A percentile compares a stretch with the other conserved stretches of the same genome.
Evolutionary conservation across 2,888 invertebrate species (phyloP).

Genomic region (Drosophila tanythrix): DNA sequence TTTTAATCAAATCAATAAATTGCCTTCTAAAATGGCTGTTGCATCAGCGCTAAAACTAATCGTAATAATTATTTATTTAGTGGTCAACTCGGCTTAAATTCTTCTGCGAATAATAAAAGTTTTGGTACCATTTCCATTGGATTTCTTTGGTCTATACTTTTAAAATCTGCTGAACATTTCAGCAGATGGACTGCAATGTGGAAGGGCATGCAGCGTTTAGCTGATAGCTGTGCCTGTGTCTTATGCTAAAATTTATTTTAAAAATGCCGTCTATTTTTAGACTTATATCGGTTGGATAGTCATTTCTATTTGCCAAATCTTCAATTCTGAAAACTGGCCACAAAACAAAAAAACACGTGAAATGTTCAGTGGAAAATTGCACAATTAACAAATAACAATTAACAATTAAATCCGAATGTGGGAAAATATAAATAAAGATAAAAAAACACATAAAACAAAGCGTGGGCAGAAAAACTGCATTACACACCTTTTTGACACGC

Average conservation of each 20-base stretch:
- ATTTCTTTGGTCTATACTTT: background rate
- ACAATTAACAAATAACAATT: slow-evolving; percentile 48
- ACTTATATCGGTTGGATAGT: slow-evolving; percentile 17
- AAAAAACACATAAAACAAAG: slow-evolving; percentile 2
- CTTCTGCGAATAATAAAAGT: background rate
- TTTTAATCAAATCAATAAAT: slow-evolving; percentile 53
- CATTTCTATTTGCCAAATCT: slow-evolving; percentile 4
- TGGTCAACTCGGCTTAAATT: background rate
- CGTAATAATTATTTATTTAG: slow-evolving; percentile 39
- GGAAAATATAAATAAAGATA: slow-evolving; percentile 24
- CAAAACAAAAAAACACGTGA: background rate
- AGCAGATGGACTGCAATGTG: background rate
- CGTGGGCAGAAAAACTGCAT: slow-evolving; percentile 29
- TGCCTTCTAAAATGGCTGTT: slow-evolving; percentile 49
- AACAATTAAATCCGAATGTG: slow-evolving; percentile 50
- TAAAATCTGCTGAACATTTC: background rate
- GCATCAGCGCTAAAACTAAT: slow-evolving; percentile 28
- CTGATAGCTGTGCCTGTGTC: background rate
- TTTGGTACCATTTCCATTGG: background rate
- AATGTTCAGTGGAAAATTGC: slow-evolving; percentile 44
- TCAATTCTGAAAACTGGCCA: slow-evolving; percentile 29
- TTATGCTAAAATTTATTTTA: background rate
- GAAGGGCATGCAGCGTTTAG: background rate
- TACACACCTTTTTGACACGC: slow-evolving; percentile 40
- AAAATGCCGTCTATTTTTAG: background rate